These are phyloP conservation scores for Mirza zaza DNA, from an alignment of 2,113 vertebrate species.

Conservation along the genomic window DNA sequence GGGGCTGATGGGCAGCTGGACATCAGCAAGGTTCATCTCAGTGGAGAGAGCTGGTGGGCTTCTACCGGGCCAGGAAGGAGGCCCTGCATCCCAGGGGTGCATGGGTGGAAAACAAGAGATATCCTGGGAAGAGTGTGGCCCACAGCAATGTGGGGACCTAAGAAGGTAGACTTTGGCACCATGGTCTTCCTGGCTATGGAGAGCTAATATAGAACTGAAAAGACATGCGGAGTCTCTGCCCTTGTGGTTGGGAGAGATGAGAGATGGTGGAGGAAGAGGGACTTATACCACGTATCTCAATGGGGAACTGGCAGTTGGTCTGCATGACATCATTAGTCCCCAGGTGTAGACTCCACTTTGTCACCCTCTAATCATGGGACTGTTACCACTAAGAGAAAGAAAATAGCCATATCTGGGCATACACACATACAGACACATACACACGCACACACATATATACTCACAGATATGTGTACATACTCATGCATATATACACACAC, in stretches of 20 bases:
- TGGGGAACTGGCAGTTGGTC: not conserved
- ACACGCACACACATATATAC: no score
- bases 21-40: not conserved
- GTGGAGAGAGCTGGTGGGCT: not conserved
- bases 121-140: not conserved
- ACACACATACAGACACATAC: no score
- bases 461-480: no score
- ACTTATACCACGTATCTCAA: not conserved
- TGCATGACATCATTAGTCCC: not conserved
- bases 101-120: not conserved
- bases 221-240: not conserved
- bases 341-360: not conserved
- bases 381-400: not conserved
- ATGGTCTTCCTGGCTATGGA: not conserved
- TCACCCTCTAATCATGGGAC: not conserved
- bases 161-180: not conserved
- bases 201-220: not conserved
- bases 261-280: not conserved
- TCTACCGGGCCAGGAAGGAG: not conserved
- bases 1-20: not conserved
- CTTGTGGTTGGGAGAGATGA: not conserved
- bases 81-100: not conserved
- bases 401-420: not conserved
- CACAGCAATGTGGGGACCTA: not conserved
- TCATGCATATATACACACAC: no score